Base-by-base conservation (phyloP, 1,140 invertebrate species). In the Drosophila ercepeae region DNA sequence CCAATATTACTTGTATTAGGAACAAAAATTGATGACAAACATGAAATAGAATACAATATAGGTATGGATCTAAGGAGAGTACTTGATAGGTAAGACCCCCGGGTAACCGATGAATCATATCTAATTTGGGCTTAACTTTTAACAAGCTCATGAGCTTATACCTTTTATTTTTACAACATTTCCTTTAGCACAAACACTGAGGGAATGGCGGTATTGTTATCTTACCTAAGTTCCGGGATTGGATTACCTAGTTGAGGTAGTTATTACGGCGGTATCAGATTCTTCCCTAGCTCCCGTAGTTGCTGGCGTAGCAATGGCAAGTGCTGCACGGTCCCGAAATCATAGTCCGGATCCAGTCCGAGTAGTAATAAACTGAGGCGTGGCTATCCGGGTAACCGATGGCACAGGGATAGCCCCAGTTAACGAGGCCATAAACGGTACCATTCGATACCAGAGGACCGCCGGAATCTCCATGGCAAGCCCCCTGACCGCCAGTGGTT, bases 391-490 rank as follows among this genome's bases (percentile, higher is more conserved):
- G 93, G 39, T 86, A 89, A 5, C 91, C 92, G 3, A 65, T 2
- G 4, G 93, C 93, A 65, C 93, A 93, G 0, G 93, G 93, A 8
- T 88, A 67, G 3, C 93, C 93, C 89, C 93, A 94, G 27, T 93
- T 93, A 1, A 93, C 93, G 18, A 94, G 74, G 0, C 93, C 93
- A 14, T 91, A 86, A 7, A 93, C 23, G 0, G 55, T 18, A 1
- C 89, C 91, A 45, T 90, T 57, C 23, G 72, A 75, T 2, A 84
- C 79, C 16, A 93, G 29, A 2, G 92, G 92, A 29, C 92, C 91
- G 25, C 92, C 92, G 6, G 91, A 92, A 52, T 93, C 92, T 8
- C 92, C 92, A 79, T 94, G 92, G 46, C 93, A 94, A 13, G 92
- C 92, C 5, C 93, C 94, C 88, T 94, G 90, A 2, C 93, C 94